Percentiles rank a stretch among this genome's conserved stretches.
Evolutionary conservation across 2,797 vertebrate genomes (phyloP).

Genomic region (Pangasius macronema): DNA sequence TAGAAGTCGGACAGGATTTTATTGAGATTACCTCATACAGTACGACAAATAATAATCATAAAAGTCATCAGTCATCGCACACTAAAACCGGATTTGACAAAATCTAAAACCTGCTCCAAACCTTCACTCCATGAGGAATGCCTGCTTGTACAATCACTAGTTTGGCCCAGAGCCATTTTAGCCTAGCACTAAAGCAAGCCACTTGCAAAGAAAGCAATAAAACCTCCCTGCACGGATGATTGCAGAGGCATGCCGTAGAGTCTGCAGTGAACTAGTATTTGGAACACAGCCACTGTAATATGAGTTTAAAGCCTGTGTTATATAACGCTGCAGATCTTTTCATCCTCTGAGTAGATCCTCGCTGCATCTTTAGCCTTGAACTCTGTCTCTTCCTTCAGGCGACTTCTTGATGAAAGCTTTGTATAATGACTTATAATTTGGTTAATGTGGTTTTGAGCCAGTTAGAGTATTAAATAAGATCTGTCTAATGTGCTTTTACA

Average conservation of each 20-base stretch:
- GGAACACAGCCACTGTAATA: conserved; percentile 2
- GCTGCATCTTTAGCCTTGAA: not conserved
- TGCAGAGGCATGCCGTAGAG: not conserved
- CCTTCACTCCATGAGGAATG: not conserved
- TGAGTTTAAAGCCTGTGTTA: not conserved
- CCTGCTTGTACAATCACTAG: not conserved
- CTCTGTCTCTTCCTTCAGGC: not conserved
- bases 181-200: not conserved
- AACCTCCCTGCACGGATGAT: not conserved
- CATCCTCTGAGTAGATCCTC: not conserved
- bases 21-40: not conserved
- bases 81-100: not conserved
- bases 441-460: not conserved
- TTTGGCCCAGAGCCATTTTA: conserved; percentile 3
- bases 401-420: not conserved
- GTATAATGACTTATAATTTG: not conserved
- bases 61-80: not conserved
- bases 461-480: conserved; percentile 11
- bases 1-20: not conserved
- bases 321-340: conserved; percentile 22
- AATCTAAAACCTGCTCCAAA: not conserved
- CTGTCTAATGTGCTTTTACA: not conserved
- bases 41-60: not conserved
- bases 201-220: not conserved
- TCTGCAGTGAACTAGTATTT: not conserved